These are phyloP conservation scores for Notocelia uddmanniana DNA, from an alignment of 2,888 invertebrate species.

Conservation along the genomic window DNA sequence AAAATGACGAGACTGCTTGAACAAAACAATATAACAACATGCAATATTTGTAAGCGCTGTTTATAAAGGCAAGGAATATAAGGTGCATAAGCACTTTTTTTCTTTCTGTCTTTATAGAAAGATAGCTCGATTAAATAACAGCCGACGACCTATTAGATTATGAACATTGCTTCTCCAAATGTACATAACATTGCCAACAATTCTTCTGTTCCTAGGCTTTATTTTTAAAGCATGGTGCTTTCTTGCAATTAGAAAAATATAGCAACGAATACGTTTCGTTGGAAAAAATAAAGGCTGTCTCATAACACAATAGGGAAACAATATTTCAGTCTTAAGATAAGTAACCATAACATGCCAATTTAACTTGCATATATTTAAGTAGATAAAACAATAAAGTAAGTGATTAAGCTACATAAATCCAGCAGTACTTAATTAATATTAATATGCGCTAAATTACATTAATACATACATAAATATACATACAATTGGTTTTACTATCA, in stretches of 20 bases:
- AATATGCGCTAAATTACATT: conserved; percentile 56
- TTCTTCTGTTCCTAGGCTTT: background rate
- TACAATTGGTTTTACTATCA: conserved; percentile 65
- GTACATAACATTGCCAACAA: background rate
- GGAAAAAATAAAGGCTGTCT: background rate
- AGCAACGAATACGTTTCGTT: background rate
- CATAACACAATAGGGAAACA: background rate
- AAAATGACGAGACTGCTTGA: background rate
- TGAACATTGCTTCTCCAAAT: background rate
- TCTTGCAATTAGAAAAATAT: background rate
- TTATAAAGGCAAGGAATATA: background rate
- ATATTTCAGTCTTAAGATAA: background rate
- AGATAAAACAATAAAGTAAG: conserved; percentile 32
- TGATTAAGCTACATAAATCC: conserved; percentile 53
- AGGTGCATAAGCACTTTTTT: background rate
- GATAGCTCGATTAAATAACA: background rate
- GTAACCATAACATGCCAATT: background rate
- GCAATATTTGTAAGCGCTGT: background rate
- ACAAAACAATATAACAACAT: background rate
- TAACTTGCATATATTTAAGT: conserved; percentile 7
- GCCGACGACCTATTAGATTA: background rate
- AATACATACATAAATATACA: conserved; percentile 68
- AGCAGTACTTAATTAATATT: conserved; percentile 61
- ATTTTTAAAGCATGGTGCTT: no score
- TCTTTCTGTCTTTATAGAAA: no score